Base-by-base conservation (phyloP, 2,888 invertebrate genomes). In the Coleophora deauratella region DNA sequence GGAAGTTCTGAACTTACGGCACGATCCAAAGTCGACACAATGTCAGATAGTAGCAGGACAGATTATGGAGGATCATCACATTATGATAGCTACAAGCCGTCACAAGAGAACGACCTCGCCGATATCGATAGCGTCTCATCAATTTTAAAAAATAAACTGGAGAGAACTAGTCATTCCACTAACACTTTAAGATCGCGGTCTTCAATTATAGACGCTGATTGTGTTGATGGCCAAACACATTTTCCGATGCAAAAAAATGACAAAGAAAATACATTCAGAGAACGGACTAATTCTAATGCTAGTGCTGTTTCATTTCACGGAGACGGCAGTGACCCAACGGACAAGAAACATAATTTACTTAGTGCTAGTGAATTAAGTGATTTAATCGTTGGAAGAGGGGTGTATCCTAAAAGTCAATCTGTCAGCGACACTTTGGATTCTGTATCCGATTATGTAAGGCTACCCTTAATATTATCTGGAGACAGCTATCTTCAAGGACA, bases 251-350 rank as follows among this genome's bases (percentile, higher is more conserved):
- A 72, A 43, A 79, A 87, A 45, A 82, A 78, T 53, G 72, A 74
- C 34, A 85, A 86, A 51, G 79, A 80, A 50, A 77, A 68, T 40
- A 59, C 70, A 37, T 91, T 91, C 62, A 81, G 92, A 43, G 85
- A 90, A 61, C 80, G 92, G 42, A 91, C 93, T 33, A 93, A 94
- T 62, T 95, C 95, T 1, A 91, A 92, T 55, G 89, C 93, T 1
- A 94, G 94, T 67, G 90, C 91, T n/a, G 86, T 89, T 27, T 94
- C 94, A 38, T 95, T 95, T 67, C 91, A 94, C 37, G 95, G 95
- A 2, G 95, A 95, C 60, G 95, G 95, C n/a, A 95, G 94, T 62
- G 95, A 95, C 72, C 95, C 95, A 2, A 92, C 94, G 1, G 93
- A 93, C 62, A 91, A 88, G 49, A 91, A 91, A 54, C 93, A 91